A percentile compares a stretch with the other conserved stretches of the same genome.
Evolutionary conservation across 2,113 vertebrate species (phyloP).

Genomic region (Lycaon pictus): DNA sequence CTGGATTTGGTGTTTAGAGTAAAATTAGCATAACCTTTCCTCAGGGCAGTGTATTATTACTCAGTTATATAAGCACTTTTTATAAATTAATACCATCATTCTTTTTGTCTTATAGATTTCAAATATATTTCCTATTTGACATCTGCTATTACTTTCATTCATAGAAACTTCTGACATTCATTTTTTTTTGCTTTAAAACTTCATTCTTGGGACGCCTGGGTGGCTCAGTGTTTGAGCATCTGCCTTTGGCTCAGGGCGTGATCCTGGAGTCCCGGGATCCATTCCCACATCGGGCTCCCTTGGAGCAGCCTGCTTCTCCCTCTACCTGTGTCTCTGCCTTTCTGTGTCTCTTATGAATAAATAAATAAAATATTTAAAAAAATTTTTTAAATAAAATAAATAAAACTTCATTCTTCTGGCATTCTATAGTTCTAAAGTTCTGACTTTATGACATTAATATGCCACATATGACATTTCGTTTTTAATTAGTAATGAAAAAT

Average conservation of each 20-base stretch:
- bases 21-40: not conserved
- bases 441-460: not conserved
- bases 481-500: slow-evolving; percentile 1
- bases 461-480: not conserved
- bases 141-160: slow-evolving; percentile 10
- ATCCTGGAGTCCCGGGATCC: too few relatives aligned
- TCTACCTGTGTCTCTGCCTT: too few relatives aligned
- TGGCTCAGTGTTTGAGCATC: too few relatives aligned
- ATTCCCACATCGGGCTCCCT: too few relatives aligned
- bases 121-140: not conserved
- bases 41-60: not conserved
- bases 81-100: not conserved
- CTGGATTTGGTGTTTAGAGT: not conserved
- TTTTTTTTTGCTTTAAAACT: not conserved
- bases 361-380: too few relatives aligned
- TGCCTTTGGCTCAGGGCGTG: too few relatives aligned
- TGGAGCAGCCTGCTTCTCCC: too few relatives aligned
- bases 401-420: not conserved
- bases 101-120: not conserved
- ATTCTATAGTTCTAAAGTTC: not conserved
- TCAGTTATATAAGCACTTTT: not conserved
- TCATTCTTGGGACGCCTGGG: not conserved
- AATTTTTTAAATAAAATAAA: too few relatives aligned
- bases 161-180: not conserved
- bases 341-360: too few relatives aligned